Conservation (phyloP, 1,140 invertebrate genomes). For the Achroia grisella region DNA sequence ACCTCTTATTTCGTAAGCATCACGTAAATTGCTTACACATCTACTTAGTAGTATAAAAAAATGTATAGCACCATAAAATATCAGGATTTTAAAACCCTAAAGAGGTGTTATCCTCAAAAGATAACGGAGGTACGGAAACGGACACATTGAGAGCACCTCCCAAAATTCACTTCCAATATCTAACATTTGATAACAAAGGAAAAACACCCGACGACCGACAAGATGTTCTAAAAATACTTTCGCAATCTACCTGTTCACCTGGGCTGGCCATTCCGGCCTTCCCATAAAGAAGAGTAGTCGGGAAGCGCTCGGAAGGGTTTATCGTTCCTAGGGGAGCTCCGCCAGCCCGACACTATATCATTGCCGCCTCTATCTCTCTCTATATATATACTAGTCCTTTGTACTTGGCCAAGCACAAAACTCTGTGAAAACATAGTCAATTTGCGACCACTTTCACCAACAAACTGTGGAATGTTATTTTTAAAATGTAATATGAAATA, state of each 20-base stretch:
- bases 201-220: slow-evolving; percentile 62
- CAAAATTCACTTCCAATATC: slow-evolving; percentile 47
- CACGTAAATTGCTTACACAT: no score
- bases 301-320: slow-evolving; percentile 67
- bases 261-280: slow-evolving; percentile 64
- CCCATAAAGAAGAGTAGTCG: slow-evolving; percentile 71
- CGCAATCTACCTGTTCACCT: slow-evolving; percentile 70
- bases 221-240: slow-evolving; percentile 72
- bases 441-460: slow-evolving; percentile 15
- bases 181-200: slow-evolving; percentile 68
- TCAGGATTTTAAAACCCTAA: no score
- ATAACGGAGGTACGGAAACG: slow-evolving; percentile 16
- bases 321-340: slow-evolving; percentile 67
- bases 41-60: no score
- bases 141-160: slow-evolving; percentile 47
- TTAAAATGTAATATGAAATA: no score
- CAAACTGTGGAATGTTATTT: no score
- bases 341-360: slow-evolving; percentile 69
- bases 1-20: no score
- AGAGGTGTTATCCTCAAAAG: slow-evolving; percentile 1
- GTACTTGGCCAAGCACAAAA: slow-evolving; percentile 44
- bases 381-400: slow-evolving; percentile 46
- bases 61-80: no score
- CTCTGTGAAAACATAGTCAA: slow-evolving; percentile 44
- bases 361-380: slow-evolving; percentile 61